Evolutionary conservation across 1,140 invertebrate genomes (phyloP), one percentile per base, ranked within the genome.

Genomic region (Maconellicoccus hirsutus): DNA sequence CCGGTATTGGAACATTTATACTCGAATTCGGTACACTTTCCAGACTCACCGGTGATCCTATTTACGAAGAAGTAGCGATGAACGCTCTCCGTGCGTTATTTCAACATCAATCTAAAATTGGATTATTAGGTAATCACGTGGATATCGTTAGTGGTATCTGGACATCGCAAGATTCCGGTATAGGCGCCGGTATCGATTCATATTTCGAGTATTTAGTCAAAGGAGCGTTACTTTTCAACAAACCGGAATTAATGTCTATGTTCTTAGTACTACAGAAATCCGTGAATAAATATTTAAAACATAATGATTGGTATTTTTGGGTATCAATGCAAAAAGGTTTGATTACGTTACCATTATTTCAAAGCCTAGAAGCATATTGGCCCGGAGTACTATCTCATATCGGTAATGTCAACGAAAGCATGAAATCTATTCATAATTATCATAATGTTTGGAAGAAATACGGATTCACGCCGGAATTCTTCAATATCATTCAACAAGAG

Each of bases 181-280:
- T 89, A 72, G 90, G 93, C 1, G 94, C 93, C 22, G 97, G 96
- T 14, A 91, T 99, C 10, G 98, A 99, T 80, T 99, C 97, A 0
- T 98, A 96, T 78, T 98, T 94, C 83, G 98, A 99, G 81, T 99
- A 99, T 81, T 82, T 99, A 70, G 95, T 96, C 0, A 99, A 99
- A 85, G 96, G 93, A 1, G 72, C 75, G 21, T 81, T 91, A 14
- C 75, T 92, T 25, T 81, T 92, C 8, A 87, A 90, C 73, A 69
- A 89, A 73, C 94, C 96, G 0, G 87, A 94, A 77, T 79, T 99
- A 26, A 87, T 97, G 81, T 86, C 90, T 22, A 94, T 97, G 84
- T 98, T 98, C 76, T 84, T 89, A 74, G 91, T 93, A 76, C 90
- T 89, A 8, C 85, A 88, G 71, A 79, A 83, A 39, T 84, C 91